Evolutionary conservation across 2,888 invertebrate species (phyloP), one percentile per base, ranked within the genome.

Genomic region (Ecdyonurus torrentis): DNA sequence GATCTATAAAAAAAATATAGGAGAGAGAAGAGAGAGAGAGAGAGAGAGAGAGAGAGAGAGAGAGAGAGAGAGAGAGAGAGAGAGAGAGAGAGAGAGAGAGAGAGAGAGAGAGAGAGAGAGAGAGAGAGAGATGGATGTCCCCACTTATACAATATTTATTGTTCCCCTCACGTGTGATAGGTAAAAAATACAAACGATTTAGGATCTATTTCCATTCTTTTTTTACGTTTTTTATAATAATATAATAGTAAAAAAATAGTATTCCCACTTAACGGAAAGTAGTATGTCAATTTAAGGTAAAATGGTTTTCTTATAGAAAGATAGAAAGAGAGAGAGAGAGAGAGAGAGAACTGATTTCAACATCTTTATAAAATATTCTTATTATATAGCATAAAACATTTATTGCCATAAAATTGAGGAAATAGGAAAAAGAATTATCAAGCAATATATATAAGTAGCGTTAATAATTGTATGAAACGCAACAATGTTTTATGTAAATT

Each of bases 231-330:
- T 37, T 37, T 37, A 10, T 37, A 10, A 37, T 37, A 10, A 37
- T 37, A 37, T 37, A 37, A 37, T 10, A 37, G 15, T 10, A 37
- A 37, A 37, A 37, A 15, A 37, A 37, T 37, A 37, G 37, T 10
- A 37, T 5, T 37, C 37, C 37, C 55, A 55, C 55, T 55, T 55
- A 55, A 55, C 55, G 55, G 55, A 55, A 55, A 55, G 5, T 55
- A 55, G 5, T 55, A 55, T 55, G 55, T 55, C 55, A 55, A 55
- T 20, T 55, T 55, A 20, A 37, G n/a, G 37, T 37, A 37, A 37
- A 37, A 37, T 37, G 15, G 37, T 10, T 15, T 37, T 37, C 37
- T 37, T 37, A 10, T 37, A 37, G 37, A 37, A 37, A 10, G 15
- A 37, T 15, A 10, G 15, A 37, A 15, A 37, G 37, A 37, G 37